Base-by-base conservation (phyloP, 2,113 vertebrate species). In the Sinocyclocheilus rhinocerous region DNA sequence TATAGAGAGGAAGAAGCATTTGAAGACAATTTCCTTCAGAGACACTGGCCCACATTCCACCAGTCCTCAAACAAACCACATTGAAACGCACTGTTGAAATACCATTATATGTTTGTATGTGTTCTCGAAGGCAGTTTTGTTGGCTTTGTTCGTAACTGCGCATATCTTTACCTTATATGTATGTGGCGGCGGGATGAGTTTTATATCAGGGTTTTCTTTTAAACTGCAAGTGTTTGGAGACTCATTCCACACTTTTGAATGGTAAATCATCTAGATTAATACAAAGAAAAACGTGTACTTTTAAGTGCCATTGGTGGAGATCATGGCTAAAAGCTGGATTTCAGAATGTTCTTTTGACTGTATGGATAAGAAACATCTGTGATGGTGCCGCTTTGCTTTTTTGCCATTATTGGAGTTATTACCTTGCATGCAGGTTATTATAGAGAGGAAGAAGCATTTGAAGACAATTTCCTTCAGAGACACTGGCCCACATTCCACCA, bases 361-460 rank as follows among this genome's bases (percentile, higher is more conserved):
- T n/a, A 42, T 12, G 55, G 70, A 88, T 61, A 33, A 63, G 16
- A 83, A 88, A 78, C 84, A 83, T 83, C 87, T 88, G 87, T 6
- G 39, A 81, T 65, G 50, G 22, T 22, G 5, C 57, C 26, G n/a
- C 63, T 88, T 88, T 83, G 61, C 70, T 85, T 76, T 45, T 57
- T 69, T 86, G 70, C 59, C 11, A 63, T 85, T 85, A 88, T 83
- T 48, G 39, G 22, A 63, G 36, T 81, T 84, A 81, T 36, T 52
- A 57, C 67, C 3, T 29, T 2, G 20, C 24, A 24, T 76, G 76
- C 59, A 63, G 59, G 79, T 81, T 81, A 81, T 81, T 81, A 63
- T 63, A 81, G 57, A 72, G 4, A 67, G 70, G 67, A 85, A 26
- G 20, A 70, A 78, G 22, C 4, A 79, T 85, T 70, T 55, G 22